These are phyloP conservation scores for Metalampra italica DNA, from an alignment of 2,888 invertebrate species.

Conservation along the genomic window DNA sequence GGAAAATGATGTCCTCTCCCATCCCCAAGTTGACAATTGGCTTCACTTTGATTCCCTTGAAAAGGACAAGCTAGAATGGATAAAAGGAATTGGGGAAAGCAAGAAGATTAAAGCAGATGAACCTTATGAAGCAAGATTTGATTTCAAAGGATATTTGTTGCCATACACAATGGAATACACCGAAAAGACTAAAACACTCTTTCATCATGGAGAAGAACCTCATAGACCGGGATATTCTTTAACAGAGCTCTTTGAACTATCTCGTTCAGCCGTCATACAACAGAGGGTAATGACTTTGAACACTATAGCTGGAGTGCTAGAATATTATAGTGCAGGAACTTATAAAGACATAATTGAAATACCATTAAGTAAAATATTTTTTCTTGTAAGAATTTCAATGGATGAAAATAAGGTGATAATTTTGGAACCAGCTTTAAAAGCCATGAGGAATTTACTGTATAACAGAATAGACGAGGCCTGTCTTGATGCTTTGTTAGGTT, in stretches of 20 bases:
- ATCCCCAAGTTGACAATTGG: slow-evolving; percentile 84
- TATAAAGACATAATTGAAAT: slow-evolving; percentile 87
- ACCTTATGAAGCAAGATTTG: slow-evolving; percentile 89
- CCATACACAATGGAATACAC: slow-evolving; percentile 82
- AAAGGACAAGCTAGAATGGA: slow-evolving; percentile 93
- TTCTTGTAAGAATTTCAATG: slow-evolving; percentile 89
- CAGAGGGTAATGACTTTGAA: slow-evolving; percentile 90
- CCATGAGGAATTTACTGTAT: slow-evolving; percentile 85
- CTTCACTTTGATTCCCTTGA: slow-evolving; percentile 92
- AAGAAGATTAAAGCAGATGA: slow-evolving; percentile 75
- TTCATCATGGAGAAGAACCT: slow-evolving; percentile 96
- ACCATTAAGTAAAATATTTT: slow-evolving; percentile 86
- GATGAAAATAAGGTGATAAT: slow-evolving; percentile 89
- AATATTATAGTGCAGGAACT: slow-evolving; percentile 84
- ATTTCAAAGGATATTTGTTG: slow-evolving; percentile 88
- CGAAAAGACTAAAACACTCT: slow-evolving; percentile 81
- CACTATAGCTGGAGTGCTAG: slow-evolving; percentile 87
- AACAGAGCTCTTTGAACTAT: slow-evolving; percentile 90
- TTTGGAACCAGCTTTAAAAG: slow-evolving; percentile 86
- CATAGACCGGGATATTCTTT: slow-evolving; percentile 94
- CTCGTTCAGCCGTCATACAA: slow-evolving; percentile 86
- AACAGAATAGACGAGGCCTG: slow-evolving; percentile 89
- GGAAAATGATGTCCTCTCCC: slow-evolving; percentile 78
- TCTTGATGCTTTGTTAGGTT: slow-evolving; percentile 83
- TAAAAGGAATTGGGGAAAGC: slow-evolving; percentile 82